Percentiles rank a stretch among this genome's conserved stretches.
These are phyloP conservation scores for Calliopsis andreniformis DNA, from an alignment of 1,140 invertebrate genomes.

Conservation along the genomic window DNA sequence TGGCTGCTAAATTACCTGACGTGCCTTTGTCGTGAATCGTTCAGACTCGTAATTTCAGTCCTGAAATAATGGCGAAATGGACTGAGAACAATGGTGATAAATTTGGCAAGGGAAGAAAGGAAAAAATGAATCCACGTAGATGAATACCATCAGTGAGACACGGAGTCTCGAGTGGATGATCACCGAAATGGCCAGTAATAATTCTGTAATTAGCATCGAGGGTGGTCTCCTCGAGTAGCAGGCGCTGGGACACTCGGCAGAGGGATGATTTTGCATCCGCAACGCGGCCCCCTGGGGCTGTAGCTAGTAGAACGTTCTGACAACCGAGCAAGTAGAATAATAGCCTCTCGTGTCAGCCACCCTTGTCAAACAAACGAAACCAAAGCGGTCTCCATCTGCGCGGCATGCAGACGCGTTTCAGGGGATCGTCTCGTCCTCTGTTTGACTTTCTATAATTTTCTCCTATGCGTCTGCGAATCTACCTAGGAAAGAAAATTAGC, in stretches of 20 bases:
- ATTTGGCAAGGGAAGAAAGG: too few species aligned
- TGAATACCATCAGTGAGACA: too few species aligned
- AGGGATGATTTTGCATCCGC: constrained; percentile 29
- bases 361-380: constrained; percentile 22
- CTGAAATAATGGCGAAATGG: background rate
- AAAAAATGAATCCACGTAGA: constrained; percentile 1
- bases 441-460: background rate
- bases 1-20: background rate
- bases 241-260: background rate
- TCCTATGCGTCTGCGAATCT: background rate
- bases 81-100: background rate
- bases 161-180: constrained; percentile 7
- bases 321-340: constrained; percentile 10
- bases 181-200: constrained; percentile 42
- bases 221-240: background rate
- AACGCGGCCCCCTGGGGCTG: background rate
- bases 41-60: background rate
- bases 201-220: constrained; percentile 39
- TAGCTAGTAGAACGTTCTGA: background rate
- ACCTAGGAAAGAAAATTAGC: too few species aligned
- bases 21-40: background rate
- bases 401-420: too few species aligned
- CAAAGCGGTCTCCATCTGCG: background rate
- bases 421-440: background rate
- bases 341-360: background rate